Conservation (phyloP, 2,113 vertebrate genomes). For the Lepus timidus region DNA sequence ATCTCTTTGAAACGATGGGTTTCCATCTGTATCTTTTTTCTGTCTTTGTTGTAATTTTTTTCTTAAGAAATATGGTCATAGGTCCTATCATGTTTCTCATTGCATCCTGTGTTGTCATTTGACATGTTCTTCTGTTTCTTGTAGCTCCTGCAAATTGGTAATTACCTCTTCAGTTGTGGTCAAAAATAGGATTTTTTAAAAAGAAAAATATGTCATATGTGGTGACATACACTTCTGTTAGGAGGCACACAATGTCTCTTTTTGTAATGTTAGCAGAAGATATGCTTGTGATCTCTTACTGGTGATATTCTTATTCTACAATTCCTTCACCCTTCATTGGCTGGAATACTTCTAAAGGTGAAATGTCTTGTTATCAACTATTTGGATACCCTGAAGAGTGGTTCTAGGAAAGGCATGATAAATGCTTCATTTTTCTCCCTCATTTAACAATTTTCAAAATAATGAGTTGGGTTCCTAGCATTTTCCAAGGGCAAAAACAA, state of each 20-base stretch:
- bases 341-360: conserved; percentile 18
- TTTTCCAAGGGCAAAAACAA: not conserved
- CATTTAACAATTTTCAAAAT: conserved; percentile 37
- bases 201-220: not conserved
- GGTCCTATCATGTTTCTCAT: not conserved
- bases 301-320: not conserved
- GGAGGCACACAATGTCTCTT: not conserved
- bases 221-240: not conserved
- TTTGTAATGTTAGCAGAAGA: not conserved
- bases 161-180: not conserved
- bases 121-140: not conserved
- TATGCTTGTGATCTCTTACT: not conserved
- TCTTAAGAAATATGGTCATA: not conserved
- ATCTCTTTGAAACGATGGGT: not conserved
- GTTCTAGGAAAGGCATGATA: not conserved
- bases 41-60: not conserved
- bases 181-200: not conserved
- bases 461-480: not conserved
- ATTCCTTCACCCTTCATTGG: not conserved
- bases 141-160: not conserved
- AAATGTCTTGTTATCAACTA: not conserved
- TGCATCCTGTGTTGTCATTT: not conserved
- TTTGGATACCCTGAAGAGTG: not conserved
- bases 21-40: not conserved
- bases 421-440: not conserved